These are phyloP conservation scores for Sminthurinus aureus DNA, from an alignment of 2,888 invertebrate genomes.

Conservation along the genomic window DNA sequence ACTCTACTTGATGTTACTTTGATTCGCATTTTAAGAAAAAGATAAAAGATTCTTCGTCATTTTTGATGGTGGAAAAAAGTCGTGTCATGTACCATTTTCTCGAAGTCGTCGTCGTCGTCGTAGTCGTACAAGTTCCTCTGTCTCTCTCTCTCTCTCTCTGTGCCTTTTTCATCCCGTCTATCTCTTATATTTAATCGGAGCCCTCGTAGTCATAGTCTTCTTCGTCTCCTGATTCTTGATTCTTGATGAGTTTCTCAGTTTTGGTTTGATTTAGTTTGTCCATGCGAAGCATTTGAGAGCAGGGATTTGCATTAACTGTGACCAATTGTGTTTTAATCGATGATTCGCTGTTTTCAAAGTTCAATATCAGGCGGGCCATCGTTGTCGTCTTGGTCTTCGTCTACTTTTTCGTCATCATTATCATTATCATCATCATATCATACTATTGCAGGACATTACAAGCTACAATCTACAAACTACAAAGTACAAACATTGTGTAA, in stretches of 20 bases:
- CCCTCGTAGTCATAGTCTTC: not conserved
- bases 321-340: slow-evolving; percentile 50
- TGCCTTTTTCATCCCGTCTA: not conserved
- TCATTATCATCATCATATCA: not conserved
- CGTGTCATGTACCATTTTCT: slow-evolving; percentile 46
- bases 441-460: not conserved
- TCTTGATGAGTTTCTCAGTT: slow-evolving; percentile 29
- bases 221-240: not conserved
- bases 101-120: not conserved
- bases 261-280: slow-evolving; percentile 29
- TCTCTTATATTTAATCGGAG: not conserved
- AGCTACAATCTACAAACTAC: no score
- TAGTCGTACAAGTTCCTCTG: not conserved
- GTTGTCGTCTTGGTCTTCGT: not conserved
- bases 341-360: slow-evolving; percentile 49
- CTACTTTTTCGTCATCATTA: not conserved
- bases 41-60: slow-evolving; percentile 11
- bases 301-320: slow-evolving; percentile 34
- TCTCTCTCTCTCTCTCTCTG: not conserved
- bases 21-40: no score
- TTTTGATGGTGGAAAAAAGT: slow-evolving; percentile 39
- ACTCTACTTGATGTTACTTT: no score
- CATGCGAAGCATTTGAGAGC: slow-evolving; percentile 9
- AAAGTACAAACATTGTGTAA: no score
- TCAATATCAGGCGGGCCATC: slow-evolving; percentile 23